Evolutionary conservation across 2,888 invertebrate genomes (phyloP).

Genomic region (Watsonalla cultraria): DNA sequence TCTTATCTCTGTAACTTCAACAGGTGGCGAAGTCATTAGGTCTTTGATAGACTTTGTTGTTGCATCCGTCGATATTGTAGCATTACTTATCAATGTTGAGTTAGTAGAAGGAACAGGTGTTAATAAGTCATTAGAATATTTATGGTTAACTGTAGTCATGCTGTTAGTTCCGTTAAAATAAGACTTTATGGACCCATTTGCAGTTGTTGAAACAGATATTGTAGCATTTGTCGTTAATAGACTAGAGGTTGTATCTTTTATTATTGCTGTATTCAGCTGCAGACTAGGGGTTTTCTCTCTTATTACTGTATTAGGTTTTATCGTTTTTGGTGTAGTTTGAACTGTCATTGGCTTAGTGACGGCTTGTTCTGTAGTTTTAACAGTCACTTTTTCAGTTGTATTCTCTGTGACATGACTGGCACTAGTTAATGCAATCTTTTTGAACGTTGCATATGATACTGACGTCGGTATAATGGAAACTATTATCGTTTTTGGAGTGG

Average conservation of each 20-base stretch:
- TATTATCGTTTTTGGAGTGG: slow-evolving; percentile 69
- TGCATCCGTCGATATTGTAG: slow-evolving; percentile 16
- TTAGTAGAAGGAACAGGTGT: slow-evolving; percentile 44
- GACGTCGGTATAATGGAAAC: slow-evolving; percentile 74
- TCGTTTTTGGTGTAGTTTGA: slow-evolving; percentile 32
- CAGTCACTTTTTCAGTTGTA: slow-evolving; percentile 26
- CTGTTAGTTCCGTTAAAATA: slow-evolving; percentile 63
- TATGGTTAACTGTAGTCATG: slow-evolving; percentile 53
- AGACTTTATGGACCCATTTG: slow-evolving; percentile 19
- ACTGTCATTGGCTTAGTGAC: slow-evolving; percentile 49
- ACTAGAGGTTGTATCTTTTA: slow-evolving; percentile 13
- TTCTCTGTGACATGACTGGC: slow-evolving; percentile 10
- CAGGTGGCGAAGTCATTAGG: not conserved
- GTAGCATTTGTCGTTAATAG: slow-evolving; percentile 20
- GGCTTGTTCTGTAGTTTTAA: slow-evolving; percentile 34
- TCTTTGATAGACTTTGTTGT: not conserved
- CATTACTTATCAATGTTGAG: slow-evolving; percentile 20
- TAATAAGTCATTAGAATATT: slow-evolving; percentile 50
- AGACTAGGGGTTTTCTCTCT: slow-evolving; percentile 13
- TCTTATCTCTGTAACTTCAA: not conserved
- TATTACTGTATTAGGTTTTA: slow-evolving; percentile 3
- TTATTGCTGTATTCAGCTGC: not conserved
- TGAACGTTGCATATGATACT: slow-evolving; percentile 64
- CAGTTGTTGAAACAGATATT: slow-evolving; percentile 16
- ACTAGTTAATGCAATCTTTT: slow-evolving; percentile 60